Evolutionary conservation across 2,113 vertebrate species (phyloP).

Genomic region (Muscicapa adusta): DNA sequence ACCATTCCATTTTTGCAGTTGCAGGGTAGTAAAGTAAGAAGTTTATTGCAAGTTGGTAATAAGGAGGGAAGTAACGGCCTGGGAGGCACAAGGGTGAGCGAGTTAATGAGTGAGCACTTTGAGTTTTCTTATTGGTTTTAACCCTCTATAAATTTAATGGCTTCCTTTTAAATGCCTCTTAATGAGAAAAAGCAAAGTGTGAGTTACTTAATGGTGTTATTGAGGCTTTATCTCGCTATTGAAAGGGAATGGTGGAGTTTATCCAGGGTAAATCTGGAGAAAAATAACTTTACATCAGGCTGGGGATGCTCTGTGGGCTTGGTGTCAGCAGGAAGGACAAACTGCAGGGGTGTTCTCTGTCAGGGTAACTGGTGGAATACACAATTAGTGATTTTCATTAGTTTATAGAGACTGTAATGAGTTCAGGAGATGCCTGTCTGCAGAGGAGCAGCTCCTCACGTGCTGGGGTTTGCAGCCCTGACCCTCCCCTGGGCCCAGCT

Average conservation of each 20-base stretch:
- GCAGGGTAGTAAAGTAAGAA: not conserved
- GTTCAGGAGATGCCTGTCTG: not conserved
- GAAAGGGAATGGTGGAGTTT: not conserved
- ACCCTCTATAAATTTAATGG: constrained; percentile 6
- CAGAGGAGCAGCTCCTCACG: not conserved
- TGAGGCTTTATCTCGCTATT: not conserved
- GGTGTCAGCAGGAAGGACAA: not conserved
- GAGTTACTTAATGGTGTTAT: not conserved
- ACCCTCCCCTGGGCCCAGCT: not conserved
- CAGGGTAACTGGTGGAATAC: not conserved
- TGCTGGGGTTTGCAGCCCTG: not conserved
- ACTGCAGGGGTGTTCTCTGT: not conserved
- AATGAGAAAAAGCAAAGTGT: constrained; percentile 1
- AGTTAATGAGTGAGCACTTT: not conserved
- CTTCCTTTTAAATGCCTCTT: not conserved
- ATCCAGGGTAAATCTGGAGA: not conserved
- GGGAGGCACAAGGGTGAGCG: not conserved
- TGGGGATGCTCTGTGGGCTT: not conserved
- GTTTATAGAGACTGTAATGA: not conserved
- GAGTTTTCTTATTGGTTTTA: constrained; percentile 23
- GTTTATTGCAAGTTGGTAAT: not conserved
- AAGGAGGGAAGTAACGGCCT: not conserved
- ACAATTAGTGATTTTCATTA: not conserved
- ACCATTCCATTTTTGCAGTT: not conserved
- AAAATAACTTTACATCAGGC: not conserved